Evolutionary conservation across 2,113 vertebrate species (phyloP), one percentile per base, ranked within the genome.

Genomic region (Chelonoidis abingdonii): DNA sequence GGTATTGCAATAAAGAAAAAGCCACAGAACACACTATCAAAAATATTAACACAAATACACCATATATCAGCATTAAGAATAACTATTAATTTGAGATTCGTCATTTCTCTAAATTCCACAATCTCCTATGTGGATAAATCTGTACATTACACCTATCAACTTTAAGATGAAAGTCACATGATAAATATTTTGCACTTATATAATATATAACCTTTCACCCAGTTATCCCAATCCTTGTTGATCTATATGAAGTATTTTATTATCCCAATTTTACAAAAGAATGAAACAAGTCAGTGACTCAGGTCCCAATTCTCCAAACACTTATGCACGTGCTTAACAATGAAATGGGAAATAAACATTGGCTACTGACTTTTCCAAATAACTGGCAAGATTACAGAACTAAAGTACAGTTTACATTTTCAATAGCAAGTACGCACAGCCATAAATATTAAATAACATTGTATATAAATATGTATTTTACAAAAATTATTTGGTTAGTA

Each of bases 261-360:
- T 47, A 78, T 14, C 25, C 25, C 75, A 78, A 29, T 78, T 47
- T 27, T 16, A 78, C 9, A 78, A 25, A 78, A 44, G 24, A 44
- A 78, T 13, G 13, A 92, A 85, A 38, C 13, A 57, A 92, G 5
- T 19, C 57, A 27, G 11, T 25, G 86, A 4, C 5, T 9, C 13
- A 41, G 41, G 17, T 5, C 2, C 29, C 11, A 11, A 59, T 62
- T 80, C 52, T 31, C 2, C 44, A 88, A 81, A 52, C 21, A 81
- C 24, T 1, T 17, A 56, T 1, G 54, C 6, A 87, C 1, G 0
- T 27, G 86, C 38, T 84, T 65, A 79, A 93, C 65, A 80, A n/a
- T 8, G 86, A 38, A 81, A 0, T 2, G 79, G 35, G 92, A 97
- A 95, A 76, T n/a, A 94, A 89, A 87, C 95, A 97, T 87, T 69